Evolutionary conservation across 2,113 vertebrate genomes (phyloP).

Genomic region (Montifringilla adamsi): DNA sequence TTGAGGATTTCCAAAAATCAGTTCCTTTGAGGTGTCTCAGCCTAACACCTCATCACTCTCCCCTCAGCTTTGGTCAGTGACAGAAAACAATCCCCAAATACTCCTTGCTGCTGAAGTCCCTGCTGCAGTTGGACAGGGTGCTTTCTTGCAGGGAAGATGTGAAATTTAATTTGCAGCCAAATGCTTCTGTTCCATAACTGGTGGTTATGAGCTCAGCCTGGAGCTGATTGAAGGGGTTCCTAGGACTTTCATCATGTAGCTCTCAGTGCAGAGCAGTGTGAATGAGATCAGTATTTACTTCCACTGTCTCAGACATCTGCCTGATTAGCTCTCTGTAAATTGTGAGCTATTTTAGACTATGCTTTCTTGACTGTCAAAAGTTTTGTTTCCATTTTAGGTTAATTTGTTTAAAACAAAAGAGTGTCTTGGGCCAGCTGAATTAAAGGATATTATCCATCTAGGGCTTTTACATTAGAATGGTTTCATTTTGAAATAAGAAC

Average conservation of each 20-base stretch:
- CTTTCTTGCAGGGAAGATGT: neutral
- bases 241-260: neutral
- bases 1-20: slow-evolving; percentile 47
- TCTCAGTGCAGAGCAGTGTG: neutral
- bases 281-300: neutral
- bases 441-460: neutral
- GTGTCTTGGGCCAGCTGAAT: neutral
- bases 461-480: slow-evolving; percentile 24
- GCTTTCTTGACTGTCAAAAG: neutral
- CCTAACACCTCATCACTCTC: slow-evolving; percentile 33
- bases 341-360: neutral
- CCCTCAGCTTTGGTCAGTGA: neutral
- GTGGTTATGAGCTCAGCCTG: neutral
- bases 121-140: neutral
- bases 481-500: slow-evolving; percentile 17
- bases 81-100: neutral
- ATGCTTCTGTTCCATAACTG: neutral
- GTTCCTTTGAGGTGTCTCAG: slow-evolving; percentile 21
- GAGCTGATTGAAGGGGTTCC: neutral
- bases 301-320: neutral
- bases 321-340: neutral
- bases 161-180: neutral
- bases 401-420: slow-evolving; percentile 27
- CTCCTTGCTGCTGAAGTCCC: neutral
- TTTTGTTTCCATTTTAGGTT: neutral